phyloP scores from a whole-genome alignment of 1,140 invertebrate genomes.

The Zophobas atratus region DNA sequence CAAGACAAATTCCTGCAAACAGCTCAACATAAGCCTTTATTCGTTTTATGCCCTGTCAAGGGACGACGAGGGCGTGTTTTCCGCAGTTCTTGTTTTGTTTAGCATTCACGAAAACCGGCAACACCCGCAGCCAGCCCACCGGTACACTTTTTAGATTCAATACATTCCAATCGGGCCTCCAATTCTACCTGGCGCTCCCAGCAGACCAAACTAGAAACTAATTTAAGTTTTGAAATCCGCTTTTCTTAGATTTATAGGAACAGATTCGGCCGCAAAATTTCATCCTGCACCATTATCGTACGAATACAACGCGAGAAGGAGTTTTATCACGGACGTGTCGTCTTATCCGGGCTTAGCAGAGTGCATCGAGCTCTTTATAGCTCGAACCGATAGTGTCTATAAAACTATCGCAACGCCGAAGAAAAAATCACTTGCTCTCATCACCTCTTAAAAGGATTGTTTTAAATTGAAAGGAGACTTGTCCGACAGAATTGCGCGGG shows the following conservation, averaged over 20 bases:
- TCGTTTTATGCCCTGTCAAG: too few species aligned
- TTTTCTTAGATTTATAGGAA: slow-evolving; percentile 52
- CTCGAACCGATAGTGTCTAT: slow-evolving; percentile 4
- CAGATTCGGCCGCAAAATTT: slow-evolving; percentile 41
- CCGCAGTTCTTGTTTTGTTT: slow-evolving; percentile 11
- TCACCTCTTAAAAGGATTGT: background rate
- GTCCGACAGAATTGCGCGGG: background rate
- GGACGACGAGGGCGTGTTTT: background rate
- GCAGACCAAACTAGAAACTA: slow-evolving; percentile 52
- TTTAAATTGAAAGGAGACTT: background rate
- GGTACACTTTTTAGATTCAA: slow-evolving; percentile 45
- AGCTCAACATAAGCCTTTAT: too few species aligned
- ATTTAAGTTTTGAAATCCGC: slow-evolving; percentile 56
- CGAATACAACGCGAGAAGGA: slow-evolving; percentile 20
- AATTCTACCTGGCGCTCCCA: slow-evolving; percentile 50
- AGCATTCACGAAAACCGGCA: slow-evolving; percentile 20
- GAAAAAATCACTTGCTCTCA: background rate
- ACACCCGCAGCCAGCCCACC: slow-evolving; percentile 33
- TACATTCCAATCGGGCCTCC: slow-evolving; percentile 49
- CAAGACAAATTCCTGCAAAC: too few species aligned
- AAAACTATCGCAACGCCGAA: slow-evolving; percentile 1
- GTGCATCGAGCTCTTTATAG: slow-evolving; percentile 26
- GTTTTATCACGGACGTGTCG: slow-evolving; percentile 19
- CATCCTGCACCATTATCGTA: slow-evolving; percentile 28
- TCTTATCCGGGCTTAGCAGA: slow-evolving; percentile 16